A percentile compares a stretch with the other conserved stretches of the same genome.
Conservation (phyloP, 2,888 invertebrate genomes). For the Ferdinandea cuprea region DNA sequence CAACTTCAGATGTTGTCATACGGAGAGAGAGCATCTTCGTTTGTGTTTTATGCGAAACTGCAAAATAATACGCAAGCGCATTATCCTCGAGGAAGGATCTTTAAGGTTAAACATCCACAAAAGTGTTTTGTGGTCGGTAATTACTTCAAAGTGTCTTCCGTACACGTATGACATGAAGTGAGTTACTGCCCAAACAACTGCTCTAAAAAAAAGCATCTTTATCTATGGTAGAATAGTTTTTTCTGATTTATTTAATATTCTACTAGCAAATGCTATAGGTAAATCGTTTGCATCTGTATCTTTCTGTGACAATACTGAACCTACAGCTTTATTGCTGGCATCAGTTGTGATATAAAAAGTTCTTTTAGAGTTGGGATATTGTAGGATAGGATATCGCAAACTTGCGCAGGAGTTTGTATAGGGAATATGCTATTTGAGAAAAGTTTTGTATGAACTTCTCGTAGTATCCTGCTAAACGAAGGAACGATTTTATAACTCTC, state of each 20-base stretch:
- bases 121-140: slow-evolving; percentile 77
- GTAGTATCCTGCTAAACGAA: no score
- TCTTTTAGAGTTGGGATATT: no score
- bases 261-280: slow-evolving; percentile 13
- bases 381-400: no score
- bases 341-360: no score
- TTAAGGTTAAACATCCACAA: slow-evolving; percentile 75
- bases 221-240: slow-evolving; percentile 76
- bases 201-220: slow-evolving; percentile 76
- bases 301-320: no score
- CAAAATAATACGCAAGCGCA: slow-evolving; percentile 74
- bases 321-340: no score
- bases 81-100: slow-evolving; percentile 75
- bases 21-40: slow-evolving; percentile 18
- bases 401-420: no score
- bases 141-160: slow-evolving; percentile 75
- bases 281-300: neutral
- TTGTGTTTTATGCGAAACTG: slow-evolving; percentile 22
- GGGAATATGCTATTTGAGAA: no score
- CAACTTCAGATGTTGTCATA: slow-evolving; percentile 5
- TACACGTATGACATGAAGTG: slow-evolving; percentile 6
- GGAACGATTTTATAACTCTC: no score
- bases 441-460: no score
- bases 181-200: slow-evolving; percentile 45
- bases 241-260: slow-evolving; percentile 72